phyloP scores from a whole-genome alignment of 2,113 vertebrate species.

The Ranitomeya imitator region DNA sequence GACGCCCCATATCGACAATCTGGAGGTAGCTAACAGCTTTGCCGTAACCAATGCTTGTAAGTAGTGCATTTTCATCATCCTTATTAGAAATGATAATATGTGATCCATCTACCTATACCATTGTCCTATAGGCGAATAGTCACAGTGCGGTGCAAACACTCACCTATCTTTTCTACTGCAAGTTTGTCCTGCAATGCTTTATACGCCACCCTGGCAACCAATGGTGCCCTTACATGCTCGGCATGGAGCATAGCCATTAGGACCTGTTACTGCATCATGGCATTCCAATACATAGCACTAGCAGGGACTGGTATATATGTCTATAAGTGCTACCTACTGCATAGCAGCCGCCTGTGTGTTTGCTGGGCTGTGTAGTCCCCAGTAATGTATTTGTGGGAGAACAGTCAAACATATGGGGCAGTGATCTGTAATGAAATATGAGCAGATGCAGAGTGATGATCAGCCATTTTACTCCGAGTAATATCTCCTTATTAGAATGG shows the following conservation, averaged over 20 bases:
- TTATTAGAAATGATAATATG: constrained; percentile 14
- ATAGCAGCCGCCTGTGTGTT: background rate
- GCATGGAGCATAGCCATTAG: constrained; percentile 2
- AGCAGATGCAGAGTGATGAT: constrained; percentile 59
- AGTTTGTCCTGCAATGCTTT: constrained; percentile 19
- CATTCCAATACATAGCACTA: constrained; percentile 28
- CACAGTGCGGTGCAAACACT: too few species aligned
- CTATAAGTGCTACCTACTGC: background rate
- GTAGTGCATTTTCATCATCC: constrained; percentile 67
- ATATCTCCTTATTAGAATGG: constrained; percentile 52
- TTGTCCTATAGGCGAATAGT: background rate
- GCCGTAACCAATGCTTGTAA: constrained; percentile 98
- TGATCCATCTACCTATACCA: background rate
- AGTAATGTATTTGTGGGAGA: too few species aligned
- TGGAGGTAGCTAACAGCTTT: constrained; percentile 99
- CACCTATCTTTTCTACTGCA: background rate
- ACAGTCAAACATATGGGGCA: background rate
- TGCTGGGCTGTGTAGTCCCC: background rate
- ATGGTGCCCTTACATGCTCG: constrained; percentile 12
- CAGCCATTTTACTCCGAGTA: constrained; percentile 70
- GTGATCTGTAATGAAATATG: background rate
- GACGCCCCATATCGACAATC: constrained; percentile 96
- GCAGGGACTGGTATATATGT: background rate
- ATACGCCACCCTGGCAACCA: constrained; percentile 22
- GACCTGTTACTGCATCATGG: constrained; percentile 17